Evolutionary conservation across 2,113 vertebrate species (phyloP).

Genomic region (Gorsachius goisagi): DNA sequence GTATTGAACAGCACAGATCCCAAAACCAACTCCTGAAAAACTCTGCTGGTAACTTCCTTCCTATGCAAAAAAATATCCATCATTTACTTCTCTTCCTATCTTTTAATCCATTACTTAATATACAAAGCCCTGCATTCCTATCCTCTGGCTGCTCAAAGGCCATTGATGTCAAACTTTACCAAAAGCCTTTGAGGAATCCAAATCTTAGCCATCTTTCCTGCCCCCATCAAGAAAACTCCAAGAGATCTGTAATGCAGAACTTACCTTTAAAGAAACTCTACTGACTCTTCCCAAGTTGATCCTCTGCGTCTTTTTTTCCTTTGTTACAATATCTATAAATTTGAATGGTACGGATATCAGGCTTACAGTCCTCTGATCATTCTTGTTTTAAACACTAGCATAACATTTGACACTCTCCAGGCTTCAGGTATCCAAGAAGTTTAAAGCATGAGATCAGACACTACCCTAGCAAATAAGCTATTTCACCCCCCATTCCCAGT

Average conservation of each 20-base stretch:
- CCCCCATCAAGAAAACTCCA: not conserved
- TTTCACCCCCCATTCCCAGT: not conserved
- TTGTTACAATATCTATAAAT: not conserved
- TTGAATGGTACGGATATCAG: not conserved
- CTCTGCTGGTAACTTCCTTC: no score
- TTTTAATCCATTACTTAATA: not conserved
- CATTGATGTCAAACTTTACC: not conserved
- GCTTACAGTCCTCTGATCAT: not conserved
- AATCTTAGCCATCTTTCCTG: not conserved
- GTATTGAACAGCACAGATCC: no score
- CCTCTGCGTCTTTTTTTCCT: not conserved
- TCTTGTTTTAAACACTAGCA: not conserved
- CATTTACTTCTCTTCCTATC: not conserved
- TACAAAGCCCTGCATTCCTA: not conserved
- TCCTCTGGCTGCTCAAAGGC: not conserved
- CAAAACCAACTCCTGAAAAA: no score
- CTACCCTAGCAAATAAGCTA: not conserved
- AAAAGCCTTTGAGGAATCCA: not conserved
- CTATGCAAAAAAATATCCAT: not conserved
- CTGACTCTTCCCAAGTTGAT: no score
- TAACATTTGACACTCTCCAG: not conserved
- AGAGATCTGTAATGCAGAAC: not conserved
- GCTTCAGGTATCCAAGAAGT: not conserved
- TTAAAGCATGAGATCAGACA: not conserved
- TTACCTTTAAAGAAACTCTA: not conserved